Conservation (phyloP, 2,113 vertebrate species). For the Onychostoma macrolepis region DNA sequence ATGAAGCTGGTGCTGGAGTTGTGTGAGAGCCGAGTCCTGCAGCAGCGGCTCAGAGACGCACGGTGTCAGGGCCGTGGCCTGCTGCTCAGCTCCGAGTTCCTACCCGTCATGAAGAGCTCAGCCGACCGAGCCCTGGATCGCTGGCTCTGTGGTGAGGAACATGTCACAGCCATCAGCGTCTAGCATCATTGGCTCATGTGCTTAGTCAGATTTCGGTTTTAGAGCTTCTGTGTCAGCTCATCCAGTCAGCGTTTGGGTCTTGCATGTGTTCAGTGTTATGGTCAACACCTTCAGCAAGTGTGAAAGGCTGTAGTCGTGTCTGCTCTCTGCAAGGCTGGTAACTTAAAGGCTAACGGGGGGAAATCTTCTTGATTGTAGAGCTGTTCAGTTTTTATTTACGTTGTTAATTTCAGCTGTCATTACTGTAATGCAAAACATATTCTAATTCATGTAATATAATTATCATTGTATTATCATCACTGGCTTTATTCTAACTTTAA, state of each 20-base stretch:
- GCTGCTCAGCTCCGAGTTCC: constrained; percentile 91
- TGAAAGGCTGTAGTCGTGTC: background rate
- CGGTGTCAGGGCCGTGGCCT: constrained; percentile 72
- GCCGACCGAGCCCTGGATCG: constrained; percentile 86
- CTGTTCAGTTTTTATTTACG: background rate
- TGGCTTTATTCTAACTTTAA: background rate
- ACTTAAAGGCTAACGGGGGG: background rate
- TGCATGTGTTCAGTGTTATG: background rate
- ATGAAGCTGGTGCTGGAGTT: constrained; percentile 91
- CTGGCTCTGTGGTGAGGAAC: constrained; percentile 86
- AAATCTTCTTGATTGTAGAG: background rate
- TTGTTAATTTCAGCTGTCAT: background rate
- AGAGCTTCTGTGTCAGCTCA: background rate
- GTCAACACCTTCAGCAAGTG: constrained; percentile 7
- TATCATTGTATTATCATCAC: background rate
- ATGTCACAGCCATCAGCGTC: background rate
- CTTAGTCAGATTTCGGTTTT: background rate
- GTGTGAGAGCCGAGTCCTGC: constrained; percentile 85
- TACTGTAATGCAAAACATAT: background rate
- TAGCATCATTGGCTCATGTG: background rate
- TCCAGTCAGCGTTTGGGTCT: background rate
- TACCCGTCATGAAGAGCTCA: constrained; percentile 92
- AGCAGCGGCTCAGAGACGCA: constrained; percentile 72
- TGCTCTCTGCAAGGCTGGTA: background rate
- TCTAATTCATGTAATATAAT: background rate